Base-by-base conservation (phyloP, 2,888 invertebrate species). In the Lithophane ornitopus region DNA sequence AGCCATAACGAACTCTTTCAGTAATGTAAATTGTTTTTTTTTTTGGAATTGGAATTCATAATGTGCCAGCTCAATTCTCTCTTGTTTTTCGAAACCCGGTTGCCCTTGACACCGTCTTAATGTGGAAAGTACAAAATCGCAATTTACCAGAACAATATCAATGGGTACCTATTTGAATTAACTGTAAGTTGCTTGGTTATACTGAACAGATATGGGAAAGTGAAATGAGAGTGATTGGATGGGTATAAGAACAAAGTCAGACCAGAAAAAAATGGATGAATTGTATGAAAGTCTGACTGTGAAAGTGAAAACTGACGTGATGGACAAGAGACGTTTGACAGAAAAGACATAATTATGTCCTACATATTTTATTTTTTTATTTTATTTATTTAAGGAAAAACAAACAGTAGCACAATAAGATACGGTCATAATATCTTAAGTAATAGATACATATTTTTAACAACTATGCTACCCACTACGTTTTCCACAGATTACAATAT, bases 51-150 rank as follows among this genome's bases (percentile, higher is more conserved):
- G 12, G 41, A 76, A 70, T 76, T 49, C 16, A 69, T 58, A 71
- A 75, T 49, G 65, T n/a, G 59, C 67, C 58, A 68, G 26, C 11
- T 26, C 9, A 39, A 59, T 34, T 49, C 12, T 3, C 26, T 14
- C 34, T 71, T 80, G 80, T 71, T 59, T 79, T 72, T 69, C n/a
- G 26, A 52, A 72, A 70, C 41, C 22, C 9, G 2, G 34, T 49
- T 56, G 46, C 0, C 76, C 46, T 73, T 66, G 70, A 78, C 14
- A 61, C 19, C 41, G 16, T 19, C n/a, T 52, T 1, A 62, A 11
- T n/a, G n/a, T n/a, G 26, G n/a, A 62, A 72, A 56, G 11, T 14
- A 28, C n/a, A 41, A 62, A 46, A 62, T 28, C 28, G 11, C 39
- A n/a, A 41, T 41, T 54, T 46, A 44, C 14, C n/a, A 19, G 22